Evolutionary conservation across 2,888 invertebrate genomes (phyloP).

Genomic region (Isotomurus palustris): DNA sequence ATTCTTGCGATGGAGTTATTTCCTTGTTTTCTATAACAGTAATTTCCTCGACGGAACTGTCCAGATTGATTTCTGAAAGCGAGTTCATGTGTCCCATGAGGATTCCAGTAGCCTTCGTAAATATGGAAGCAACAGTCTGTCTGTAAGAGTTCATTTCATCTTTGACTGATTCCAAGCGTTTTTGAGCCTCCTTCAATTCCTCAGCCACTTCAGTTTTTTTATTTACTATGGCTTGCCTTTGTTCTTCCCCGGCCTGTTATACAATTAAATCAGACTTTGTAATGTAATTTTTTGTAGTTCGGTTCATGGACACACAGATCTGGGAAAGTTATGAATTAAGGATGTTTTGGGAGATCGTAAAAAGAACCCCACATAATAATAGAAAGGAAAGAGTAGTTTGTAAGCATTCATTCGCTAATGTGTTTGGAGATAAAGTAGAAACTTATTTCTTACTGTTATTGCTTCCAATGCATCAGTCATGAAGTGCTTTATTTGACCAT

Average conservation of each 20-base stretch:
- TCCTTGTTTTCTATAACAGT: too few relatives aligned
- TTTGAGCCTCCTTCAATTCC: neutral
- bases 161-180: neutral
- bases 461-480: constrained; percentile 14
- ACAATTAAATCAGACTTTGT: neutral
- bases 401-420: neutral
- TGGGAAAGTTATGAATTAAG: neutral
- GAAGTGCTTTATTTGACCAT: constrained; percentile 19
- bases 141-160: neutral
- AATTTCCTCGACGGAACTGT: too few relatives aligned
- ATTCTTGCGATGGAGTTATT: too few relatives aligned
- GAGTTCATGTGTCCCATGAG: too few relatives aligned
- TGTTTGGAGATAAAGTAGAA: too few relatives aligned
- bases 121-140: too few relatives aligned
- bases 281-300: neutral
- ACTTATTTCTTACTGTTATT: neutral
- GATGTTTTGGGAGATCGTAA: neutral
- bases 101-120: too few relatives aligned
- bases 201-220: neutral
- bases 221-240: neutral
- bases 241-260: neutral
- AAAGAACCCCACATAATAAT: neutral
- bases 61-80: too few relatives aligned
- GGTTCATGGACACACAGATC: neutral
- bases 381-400: neutral